Base-by-base conservation (phyloP, 2,113 vertebrate genomes). In the Bagarius yarrelli region DNA sequence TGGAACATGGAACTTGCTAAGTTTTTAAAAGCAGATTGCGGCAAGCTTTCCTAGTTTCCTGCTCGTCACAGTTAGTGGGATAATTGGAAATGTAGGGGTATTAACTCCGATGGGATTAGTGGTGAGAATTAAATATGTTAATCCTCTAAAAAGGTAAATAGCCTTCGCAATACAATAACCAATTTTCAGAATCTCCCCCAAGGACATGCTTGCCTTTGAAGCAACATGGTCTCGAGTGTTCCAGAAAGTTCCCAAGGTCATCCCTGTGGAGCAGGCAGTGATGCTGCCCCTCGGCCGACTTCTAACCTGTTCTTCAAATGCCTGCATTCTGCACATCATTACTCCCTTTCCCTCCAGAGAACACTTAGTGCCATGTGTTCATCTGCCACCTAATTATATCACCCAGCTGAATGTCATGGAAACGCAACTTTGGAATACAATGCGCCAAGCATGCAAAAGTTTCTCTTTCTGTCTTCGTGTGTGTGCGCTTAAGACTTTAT, bases 131-230 rank as follows among this genome's bases (percentile, higher is more conserved):
- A 94, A 94, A 93, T 94, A 93, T 93, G 93, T 93, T 93, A 93
- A 94, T 94, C 92, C 93, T 75, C 91, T 89, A 92, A 94, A 93
- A 93, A 94, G 92, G 93, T 94, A 94, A 94, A 94, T 94, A 94
- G 92, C 92, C 92, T 93, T 89, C 83, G 89, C 92, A 92, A 94
- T 93, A 93, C 93, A 94, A 94, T 94, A 94, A 93, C 92, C 92
- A 93, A 94, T 93, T 93, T 93, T 91, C 92, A 91, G 92, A 90
- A 93, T 92, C 92, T 92, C 90, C 93, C 93, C 92, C 87, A 89
- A 93, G 92, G 93, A 93, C 91, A 92, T 85, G 89, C 92, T 90
- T 93, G 92, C 90, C 93, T 94, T 94, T 94, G 92, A 93, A 93
- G 90, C 91, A 89, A 89, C 83, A 85, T 55, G 86, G 81, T 89